Evolutionary conservation across 2,113 vertebrate species (phyloP).

Genomic region (Poecile atricapillus): DNA sequence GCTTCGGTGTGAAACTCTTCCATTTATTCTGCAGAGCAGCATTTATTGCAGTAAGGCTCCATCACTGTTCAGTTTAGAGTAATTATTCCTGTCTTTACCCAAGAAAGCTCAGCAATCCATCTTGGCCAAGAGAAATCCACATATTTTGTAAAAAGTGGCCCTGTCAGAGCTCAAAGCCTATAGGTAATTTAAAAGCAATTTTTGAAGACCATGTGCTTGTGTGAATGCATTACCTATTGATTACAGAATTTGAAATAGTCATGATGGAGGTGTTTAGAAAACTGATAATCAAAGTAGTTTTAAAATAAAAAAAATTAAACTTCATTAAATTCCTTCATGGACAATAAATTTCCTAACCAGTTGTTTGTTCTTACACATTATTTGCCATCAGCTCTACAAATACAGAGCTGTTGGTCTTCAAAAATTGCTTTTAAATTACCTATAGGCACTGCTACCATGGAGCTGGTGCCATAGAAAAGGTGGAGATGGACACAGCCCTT

Average conservation of each 20-base stretch:
- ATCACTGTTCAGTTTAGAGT: background rate
- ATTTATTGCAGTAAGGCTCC: background rate
- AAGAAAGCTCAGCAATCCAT: background rate
- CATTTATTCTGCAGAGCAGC: background rate
- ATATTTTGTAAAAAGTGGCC: background rate
- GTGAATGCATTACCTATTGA: background rate
- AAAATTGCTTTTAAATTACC: background rate
- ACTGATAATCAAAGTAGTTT: background rate
- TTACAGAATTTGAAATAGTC: background rate
- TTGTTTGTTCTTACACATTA: background rate
- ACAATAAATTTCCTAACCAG: background rate
- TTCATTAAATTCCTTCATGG: background rate
- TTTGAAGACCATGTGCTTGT: too few species aligned
- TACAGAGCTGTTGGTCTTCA: background rate
- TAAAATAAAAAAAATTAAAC: background rate
- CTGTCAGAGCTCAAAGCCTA: background rate
- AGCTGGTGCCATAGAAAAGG: background rate
- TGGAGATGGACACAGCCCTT: background rate
- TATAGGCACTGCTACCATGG: background rate
- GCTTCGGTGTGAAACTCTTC: background rate
- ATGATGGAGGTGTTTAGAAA: background rate
- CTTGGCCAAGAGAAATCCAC: background rate
- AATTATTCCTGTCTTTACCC: background rate
- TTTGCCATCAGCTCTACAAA: background rate
- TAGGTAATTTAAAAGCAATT: too few species aligned